These are phyloP conservation scores for Tillus elongatus DNA, from an alignment of 2,888 invertebrate genomes.

Conservation along the genomic window DNA sequence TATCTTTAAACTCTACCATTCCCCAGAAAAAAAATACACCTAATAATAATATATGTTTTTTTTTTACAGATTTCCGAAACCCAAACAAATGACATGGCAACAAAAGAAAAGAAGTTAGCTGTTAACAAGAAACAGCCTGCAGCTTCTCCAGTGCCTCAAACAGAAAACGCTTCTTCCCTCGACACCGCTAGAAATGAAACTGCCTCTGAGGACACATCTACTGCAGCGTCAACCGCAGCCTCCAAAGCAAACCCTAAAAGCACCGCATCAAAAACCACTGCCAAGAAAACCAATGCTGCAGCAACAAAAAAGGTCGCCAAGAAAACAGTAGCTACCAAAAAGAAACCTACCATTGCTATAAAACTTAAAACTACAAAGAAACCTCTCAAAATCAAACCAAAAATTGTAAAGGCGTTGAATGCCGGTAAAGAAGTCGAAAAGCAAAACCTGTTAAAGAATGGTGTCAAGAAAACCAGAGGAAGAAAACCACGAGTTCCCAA, in stretches of 20 bases:
- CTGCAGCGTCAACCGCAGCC: constrained; percentile 17
- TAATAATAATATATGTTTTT: too few species aligned
- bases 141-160: constrained; percentile 31
- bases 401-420: constrained; percentile 27
- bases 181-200: constrained; percentile 23
- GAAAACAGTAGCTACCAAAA: constrained; percentile 16
- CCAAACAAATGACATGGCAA: constrained; percentile 40
- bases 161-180: constrained; percentile 30
- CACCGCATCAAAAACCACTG: constrained; percentile 12
- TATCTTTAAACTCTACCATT: too few species aligned
- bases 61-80: neutral
- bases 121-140: too few species aligned
- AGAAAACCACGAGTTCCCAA: constrained; percentile 18
- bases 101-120: constrained; percentile 38
- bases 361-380: constrained; percentile 33
- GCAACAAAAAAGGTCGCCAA: constrained; percentile 20
- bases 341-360: too few species aligned
- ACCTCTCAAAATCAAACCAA: constrained; percentile 24
- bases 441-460: constrained; percentile 36
- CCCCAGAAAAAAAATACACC: too few species aligned
- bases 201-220: constrained; percentile 11
- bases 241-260: constrained; percentile 17
- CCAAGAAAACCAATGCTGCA: constrained; percentile 15
- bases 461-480: constrained; percentile 28
- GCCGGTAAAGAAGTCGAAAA: constrained; percentile 32